phyloP scores from a whole-genome alignment of 2,888 invertebrate genomes.

The Neocrepidodera transversa region DNA sequence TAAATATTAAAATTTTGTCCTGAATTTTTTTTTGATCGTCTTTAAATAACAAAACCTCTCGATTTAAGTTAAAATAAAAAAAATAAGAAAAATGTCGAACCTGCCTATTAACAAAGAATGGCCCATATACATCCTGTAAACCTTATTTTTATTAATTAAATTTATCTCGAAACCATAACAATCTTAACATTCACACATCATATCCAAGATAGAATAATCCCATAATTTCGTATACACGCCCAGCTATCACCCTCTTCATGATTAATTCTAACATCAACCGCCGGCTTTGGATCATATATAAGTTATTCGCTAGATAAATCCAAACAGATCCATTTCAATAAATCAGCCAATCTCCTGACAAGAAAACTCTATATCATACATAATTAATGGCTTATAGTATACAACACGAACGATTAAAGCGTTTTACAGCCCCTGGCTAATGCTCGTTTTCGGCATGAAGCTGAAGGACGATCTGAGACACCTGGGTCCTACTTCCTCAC shows the following conservation, averaged over 20 bases:
- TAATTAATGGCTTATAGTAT: constrained; percentile 25
- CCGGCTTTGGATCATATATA: constrained; percentile 14
- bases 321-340: constrained; percentile 23
- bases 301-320: constrained; percentile 21
- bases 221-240: not conserved
- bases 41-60: too few relatives aligned
- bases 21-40: too few relatives aligned
- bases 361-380: constrained; percentile 16
- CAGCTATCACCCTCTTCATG: not conserved
- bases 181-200: constrained; percentile 1
- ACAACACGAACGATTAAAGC: constrained; percentile 26
- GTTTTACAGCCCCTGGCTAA: constrained; percentile 24
- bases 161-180: not conserved
- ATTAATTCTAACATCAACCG: constrained; percentile 2
- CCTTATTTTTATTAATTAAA: too few relatives aligned
- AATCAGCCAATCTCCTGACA: constrained; percentile 21
- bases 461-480: constrained; percentile 10
- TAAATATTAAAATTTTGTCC: too few relatives aligned
- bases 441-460: constrained; percentile 17
- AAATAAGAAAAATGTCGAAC: too few relatives aligned
- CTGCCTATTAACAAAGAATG: too few relatives aligned
- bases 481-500: constrained; percentile 9
- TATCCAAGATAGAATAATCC: not conserved
- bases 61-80: too few relatives aligned
- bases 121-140: too few relatives aligned